Evolutionary conservation across 2,113 vertebrate genomes (phyloP).

Genomic region (Calyptomena viridis): DNA sequence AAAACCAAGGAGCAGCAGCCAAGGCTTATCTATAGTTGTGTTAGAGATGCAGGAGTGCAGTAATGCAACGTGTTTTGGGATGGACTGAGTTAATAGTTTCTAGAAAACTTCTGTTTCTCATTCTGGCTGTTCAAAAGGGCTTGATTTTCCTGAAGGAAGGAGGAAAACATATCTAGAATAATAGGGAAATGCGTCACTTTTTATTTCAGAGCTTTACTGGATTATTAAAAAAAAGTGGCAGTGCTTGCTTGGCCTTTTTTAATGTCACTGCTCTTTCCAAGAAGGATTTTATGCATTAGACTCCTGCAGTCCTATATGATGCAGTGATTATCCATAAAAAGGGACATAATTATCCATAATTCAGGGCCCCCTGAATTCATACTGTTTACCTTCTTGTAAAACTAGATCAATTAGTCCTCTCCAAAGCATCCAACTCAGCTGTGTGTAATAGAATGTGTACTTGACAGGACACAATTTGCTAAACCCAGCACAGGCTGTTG

Average conservation of each 20-base stretch:
- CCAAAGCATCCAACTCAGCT: neutral
- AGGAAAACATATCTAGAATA: neutral
- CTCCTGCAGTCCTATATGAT: neutral
- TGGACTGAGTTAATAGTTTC: neutral
- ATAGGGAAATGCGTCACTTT: neutral
- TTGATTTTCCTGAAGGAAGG: neutral
- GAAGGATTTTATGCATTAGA: neutral
- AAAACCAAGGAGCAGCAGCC: neutral
- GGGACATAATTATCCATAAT: no score
- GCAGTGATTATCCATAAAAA: neutral
- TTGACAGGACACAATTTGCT: neutral
- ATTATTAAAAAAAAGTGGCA: neutral
- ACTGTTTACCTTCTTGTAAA: neutral
- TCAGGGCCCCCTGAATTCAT: neutral
- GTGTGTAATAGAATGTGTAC: neutral
- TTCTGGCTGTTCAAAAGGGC: neutral
- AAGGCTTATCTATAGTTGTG: neutral
- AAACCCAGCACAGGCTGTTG: neutral
- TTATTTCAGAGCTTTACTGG: neutral
- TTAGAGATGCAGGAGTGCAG: neutral
- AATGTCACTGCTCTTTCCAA: neutral
- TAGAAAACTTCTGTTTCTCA: neutral
- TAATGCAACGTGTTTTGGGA: neutral
- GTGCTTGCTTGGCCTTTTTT: neutral
- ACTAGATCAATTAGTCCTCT: neutral